Percentiles rank a stretch among this genome's conserved stretches.
Evolutionary conservation across 2,888 invertebrate species (phyloP).

Genomic region (Nomada lathburiana): DNA sequence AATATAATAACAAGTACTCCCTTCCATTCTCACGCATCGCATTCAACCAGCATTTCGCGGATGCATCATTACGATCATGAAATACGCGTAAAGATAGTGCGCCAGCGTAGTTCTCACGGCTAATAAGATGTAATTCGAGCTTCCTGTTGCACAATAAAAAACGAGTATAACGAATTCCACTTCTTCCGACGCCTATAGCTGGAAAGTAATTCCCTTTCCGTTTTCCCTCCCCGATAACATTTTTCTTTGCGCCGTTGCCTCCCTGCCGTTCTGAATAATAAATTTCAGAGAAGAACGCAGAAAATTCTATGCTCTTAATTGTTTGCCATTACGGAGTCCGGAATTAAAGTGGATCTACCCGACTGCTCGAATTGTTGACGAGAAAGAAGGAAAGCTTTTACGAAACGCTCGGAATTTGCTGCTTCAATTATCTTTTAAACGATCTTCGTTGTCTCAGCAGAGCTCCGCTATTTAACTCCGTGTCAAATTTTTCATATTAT

Average conservation of each 20-base stretch:
- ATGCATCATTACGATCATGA: constrained; percentile 60
- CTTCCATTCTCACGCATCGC: constrained; percentile 38
- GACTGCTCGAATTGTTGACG: not conserved
- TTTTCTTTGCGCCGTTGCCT: constrained; percentile 16
- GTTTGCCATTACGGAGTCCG: constrained; percentile 19
- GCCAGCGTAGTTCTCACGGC: constrained; percentile 51
- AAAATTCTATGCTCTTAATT: constrained; percentile 34
- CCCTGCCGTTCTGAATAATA: constrained; percentile 16
- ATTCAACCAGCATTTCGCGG: constrained; percentile 32
- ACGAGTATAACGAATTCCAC: constrained; percentile 47
- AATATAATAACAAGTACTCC: constrained; percentile 6
- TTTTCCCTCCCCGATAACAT: constrained; percentile 5
- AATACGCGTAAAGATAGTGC: constrained; percentile 58
- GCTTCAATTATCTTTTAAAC: constrained; percentile 8
- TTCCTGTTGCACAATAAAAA: constrained; percentile 59
- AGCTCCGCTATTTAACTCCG: not conserved
- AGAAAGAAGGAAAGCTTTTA: not conserved
- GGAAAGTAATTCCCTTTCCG: constrained; percentile 19
- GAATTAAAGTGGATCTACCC: constrained; percentile 17
- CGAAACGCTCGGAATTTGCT: not conserved
- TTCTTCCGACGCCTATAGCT: constrained; percentile 35
- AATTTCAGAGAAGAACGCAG: not conserved
- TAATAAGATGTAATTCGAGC: constrained; percentile 65
- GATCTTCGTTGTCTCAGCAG: not conserved
- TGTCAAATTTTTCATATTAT: not conserved